Base-by-base conservation (phyloP, 2,113 vertebrate genomes). In the Mesitornis unicolor region DNA sequence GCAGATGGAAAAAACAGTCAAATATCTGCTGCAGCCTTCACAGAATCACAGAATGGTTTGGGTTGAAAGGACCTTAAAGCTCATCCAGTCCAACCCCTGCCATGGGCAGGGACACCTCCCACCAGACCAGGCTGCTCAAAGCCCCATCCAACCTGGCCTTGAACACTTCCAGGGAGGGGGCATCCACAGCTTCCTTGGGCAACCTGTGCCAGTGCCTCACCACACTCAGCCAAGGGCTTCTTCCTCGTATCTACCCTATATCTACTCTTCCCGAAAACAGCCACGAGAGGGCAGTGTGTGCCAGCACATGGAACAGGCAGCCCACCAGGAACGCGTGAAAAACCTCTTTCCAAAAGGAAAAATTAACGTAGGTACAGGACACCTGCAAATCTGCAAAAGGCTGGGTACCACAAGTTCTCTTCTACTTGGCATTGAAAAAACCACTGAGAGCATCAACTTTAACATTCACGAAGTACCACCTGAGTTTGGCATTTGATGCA, bases 261-360 rank as follows among this genome's bases (percentile, higher is more conserved):
- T n/a, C n/a, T n/a, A n/a, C n/a, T n/a, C n/a, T n/a, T n/a, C n/a
- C 7, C 65, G 48, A 47, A 21, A 65, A 51, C 26, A 47, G 19
- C 89, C 94, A 53, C 4, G 5, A 84, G 95, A 90, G 85, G 95
- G 95, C 95, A 92, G 88, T 71, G 2, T 2, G 45, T 25, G 29
- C 45, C 60, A 13, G 33, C 57, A 18, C 3, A 68, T 1, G 0
- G 31, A 42, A 14, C 4, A 25, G 7, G 13, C 28, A 76, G 47
- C 6, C 48, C 51, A 50, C 2, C 4, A 2, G 40, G 20, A 60
- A 48, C 3, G 0, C 1, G 9, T 4, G 7, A 3, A 10, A 68
- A 45, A 29, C 19, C 13, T 31, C 33, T 10, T 40, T 43, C 10
- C 35, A 10, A 28, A 33, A 40, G 28, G 26, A 20, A 20, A 43